These are phyloP conservation scores for Poeciliopsis occidentalis DNA, from an alignment of 2,113 vertebrate species.

Conservation along the genomic window DNA sequence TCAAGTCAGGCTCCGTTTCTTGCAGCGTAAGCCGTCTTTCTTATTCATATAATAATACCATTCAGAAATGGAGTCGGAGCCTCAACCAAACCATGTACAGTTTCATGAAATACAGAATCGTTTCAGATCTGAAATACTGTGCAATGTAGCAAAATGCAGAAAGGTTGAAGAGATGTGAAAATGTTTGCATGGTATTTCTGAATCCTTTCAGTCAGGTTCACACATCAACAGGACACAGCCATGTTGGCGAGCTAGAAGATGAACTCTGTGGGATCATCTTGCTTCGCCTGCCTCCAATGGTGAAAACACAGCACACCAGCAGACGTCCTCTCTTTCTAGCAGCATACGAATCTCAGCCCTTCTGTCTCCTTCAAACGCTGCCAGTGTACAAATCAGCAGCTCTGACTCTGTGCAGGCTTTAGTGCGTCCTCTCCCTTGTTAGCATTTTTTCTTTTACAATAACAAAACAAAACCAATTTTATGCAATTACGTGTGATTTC, in stretches of 20 bases:
- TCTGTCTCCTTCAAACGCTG: slow-evolving; percentile 42
- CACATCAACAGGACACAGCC: slow-evolving; percentile 45
- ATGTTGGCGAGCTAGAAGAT: slow-evolving; percentile 54
- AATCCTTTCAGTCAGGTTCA: slow-evolving; percentile 29
- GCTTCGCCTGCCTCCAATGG: slow-evolving; percentile 47
- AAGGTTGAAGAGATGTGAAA: neutral
- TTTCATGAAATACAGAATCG: neutral
- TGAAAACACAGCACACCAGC: slow-evolving; percentile 48
- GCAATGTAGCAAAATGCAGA: too few species aligned
- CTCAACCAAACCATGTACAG: neutral
- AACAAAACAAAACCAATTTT: neutral
- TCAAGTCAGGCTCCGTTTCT: neutral
- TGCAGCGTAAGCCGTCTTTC: neutral
- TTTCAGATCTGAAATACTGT: neutral
- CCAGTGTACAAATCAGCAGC: slow-evolving; percentile 12
- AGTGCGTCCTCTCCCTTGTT: neutral
- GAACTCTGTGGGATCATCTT: slow-evolving; percentile 58
- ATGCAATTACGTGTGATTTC: neutral
- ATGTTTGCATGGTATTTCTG: neutral
- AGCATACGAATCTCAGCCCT: slow-evolving; percentile 32
- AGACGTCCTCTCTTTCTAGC: slow-evolving; percentile 40
- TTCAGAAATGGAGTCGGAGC: neutral
- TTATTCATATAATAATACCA: neutral
- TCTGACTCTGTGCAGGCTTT: neutral
- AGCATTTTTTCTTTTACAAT: neutral